Conservation (phyloP, 2,888 invertebrate species). For the Xylota segnis region DNA sequence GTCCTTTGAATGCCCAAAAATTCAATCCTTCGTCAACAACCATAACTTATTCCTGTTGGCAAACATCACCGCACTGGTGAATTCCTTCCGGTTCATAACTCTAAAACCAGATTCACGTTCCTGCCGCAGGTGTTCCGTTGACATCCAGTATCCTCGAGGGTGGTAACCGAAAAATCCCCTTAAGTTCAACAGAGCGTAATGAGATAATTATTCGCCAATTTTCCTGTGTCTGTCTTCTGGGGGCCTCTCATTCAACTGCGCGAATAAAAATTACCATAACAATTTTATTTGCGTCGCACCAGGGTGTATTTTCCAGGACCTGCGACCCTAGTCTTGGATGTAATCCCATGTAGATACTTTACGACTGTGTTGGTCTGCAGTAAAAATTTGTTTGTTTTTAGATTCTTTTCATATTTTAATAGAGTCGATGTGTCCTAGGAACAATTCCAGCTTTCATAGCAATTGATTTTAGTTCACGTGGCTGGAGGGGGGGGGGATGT, state of each 20-base stretch:
- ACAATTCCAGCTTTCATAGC: not conserved
- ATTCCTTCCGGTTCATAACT: not conserved
- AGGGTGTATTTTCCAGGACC: not conserved
- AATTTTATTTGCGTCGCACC: constrained; percentile 24
- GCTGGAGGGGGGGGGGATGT: not conserved
- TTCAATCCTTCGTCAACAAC: too few species aligned
- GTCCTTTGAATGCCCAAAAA: too few species aligned
- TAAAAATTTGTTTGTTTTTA: constrained; percentile 26
- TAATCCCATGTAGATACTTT: constrained; percentile 24
- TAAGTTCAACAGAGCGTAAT: constrained; percentile 23
- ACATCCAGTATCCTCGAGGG: not conserved
- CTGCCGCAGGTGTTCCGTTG: constrained; percentile 5
- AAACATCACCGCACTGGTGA: not conserved
- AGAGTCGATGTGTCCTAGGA: not conserved
- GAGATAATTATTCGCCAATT: constrained; percentile 44
- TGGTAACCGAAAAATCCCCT: not conserved
- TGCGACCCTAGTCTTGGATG: not conserved
- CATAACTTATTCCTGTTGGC: not conserved
- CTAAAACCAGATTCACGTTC: constrained; percentile 10
- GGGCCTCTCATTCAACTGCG: not conserved
- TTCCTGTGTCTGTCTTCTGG: not conserved
- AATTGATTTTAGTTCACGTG: constrained; percentile 6
- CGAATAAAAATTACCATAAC: constrained; percentile 58
- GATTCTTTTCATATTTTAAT: constrained; percentile 37
- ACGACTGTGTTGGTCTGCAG: not conserved